A percentile compares a stretch with the other conserved stretches of the same genome.
These are phyloP conservation scores for Galeopterus variegatus DNA, from an alignment of 2,113 vertebrate species.

Conservation along the genomic window DNA sequence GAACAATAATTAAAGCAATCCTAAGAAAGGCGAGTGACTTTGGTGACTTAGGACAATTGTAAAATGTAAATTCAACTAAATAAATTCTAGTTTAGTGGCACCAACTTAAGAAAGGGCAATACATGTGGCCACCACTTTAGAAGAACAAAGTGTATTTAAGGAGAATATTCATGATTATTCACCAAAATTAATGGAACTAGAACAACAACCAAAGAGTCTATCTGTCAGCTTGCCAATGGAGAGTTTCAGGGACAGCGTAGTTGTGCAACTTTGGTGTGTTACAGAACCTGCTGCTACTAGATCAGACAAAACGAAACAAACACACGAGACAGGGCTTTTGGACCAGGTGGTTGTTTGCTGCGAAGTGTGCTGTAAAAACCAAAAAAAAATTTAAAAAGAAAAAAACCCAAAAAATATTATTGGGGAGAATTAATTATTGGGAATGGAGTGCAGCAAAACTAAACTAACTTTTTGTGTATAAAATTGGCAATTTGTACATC, in stretches of 20 bases:
- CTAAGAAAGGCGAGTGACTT: background rate
- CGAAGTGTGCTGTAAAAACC: too few relatives aligned
- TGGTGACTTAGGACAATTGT: background rate
- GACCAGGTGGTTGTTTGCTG: background rate
- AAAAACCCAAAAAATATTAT: background rate
- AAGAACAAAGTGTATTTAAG: background rate
- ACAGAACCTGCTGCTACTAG: background rate
- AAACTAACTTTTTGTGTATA: background rate
- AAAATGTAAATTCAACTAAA: background rate
- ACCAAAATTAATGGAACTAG: background rate
- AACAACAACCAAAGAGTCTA: background rate
- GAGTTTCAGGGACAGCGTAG: rapidly evolving
- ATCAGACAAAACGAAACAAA: background rate
- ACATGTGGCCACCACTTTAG: background rate
- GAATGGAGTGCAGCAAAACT: background rate
- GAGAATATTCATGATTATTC: background rate
- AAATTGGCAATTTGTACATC: background rate
- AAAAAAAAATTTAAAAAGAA: background rate
- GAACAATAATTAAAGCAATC: background rate
- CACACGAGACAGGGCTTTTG: background rate
- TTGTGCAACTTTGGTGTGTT: rapidly evolving
- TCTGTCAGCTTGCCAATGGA: rapidly evolving
- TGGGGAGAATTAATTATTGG: background rate
- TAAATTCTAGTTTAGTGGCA: background rate
- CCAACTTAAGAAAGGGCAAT: background rate